Evolutionary conservation across 2,888 invertebrate genomes (phyloP).

Genomic region (Parnassius orleans): DNA sequence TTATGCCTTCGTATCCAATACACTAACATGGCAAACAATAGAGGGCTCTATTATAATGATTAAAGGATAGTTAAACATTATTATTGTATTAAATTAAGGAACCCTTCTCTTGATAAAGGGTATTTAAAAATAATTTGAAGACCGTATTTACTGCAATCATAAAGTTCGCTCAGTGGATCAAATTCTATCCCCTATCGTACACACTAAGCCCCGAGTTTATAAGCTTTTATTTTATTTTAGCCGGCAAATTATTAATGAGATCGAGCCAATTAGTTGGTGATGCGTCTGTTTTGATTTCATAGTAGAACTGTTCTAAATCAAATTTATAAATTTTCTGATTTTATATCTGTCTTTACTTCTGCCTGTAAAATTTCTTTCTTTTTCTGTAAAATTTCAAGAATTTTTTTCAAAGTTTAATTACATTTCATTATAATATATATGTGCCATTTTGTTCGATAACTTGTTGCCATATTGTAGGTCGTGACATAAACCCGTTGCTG

Average conservation of each 20-base stretch:
- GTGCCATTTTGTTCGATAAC: too few relatives aligned
- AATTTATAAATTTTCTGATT: too few relatives aligned
- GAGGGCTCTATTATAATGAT: not conserved
- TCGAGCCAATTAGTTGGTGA: constrained; percentile 16
- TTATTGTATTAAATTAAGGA: constrained; percentile 15
- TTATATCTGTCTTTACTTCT: too few relatives aligned
- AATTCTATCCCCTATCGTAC: constrained; percentile 23
- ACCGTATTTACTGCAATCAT: constrained; percentile 22
- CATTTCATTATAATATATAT: too few relatives aligned
- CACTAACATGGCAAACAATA: not conserved
- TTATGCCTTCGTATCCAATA: not conserved
- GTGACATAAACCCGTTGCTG: too few relatives aligned
- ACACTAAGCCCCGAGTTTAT: constrained; percentile 23
- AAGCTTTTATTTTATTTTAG: constrained; percentile 25
- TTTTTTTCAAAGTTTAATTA: too few relatives aligned
- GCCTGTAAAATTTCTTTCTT: too few relatives aligned
- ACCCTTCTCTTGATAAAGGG: constrained; percentile 5
- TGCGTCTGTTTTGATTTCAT: not conserved
- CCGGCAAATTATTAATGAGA: constrained; percentile 27
- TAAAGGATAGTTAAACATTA: constrained; percentile 10
- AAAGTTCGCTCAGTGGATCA: constrained; percentile 21
- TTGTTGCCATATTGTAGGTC: too few relatives aligned
- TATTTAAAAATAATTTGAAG: constrained; percentile 21
- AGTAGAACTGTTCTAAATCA: too few relatives aligned
- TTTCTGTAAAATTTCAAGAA: too few relatives aligned